Conservation (phyloP, 1,140 invertebrate genomes). For the Pachyrhynchus sulphureomaculatus region DNA sequence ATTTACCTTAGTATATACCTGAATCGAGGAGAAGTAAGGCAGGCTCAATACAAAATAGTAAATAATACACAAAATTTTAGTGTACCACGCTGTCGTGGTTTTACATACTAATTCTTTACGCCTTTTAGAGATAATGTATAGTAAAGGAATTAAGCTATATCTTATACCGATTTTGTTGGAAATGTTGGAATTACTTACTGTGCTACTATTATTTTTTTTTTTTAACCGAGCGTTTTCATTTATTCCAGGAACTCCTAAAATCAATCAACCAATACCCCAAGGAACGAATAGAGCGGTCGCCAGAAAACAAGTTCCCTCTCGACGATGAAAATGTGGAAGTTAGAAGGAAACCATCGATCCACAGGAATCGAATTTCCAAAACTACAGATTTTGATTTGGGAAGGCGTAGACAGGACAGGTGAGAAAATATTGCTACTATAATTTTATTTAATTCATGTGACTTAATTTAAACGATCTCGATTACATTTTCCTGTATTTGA, state of each 20-base stretch:
- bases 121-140: too few species aligned
- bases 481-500: too few species aligned
- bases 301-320: conserved; percentile 20
- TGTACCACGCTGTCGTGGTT: too few species aligned
- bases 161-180: too few species aligned
- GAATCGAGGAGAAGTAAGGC: too few species aligned
- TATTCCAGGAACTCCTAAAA: conserved; percentile 29
- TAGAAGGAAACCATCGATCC: conserved; percentile 13
- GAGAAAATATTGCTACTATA: neutral
- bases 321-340: conserved; percentile 19
- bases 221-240: neutral
- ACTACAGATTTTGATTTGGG: conserved; percentile 29
- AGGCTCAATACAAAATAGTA: too few species aligned
- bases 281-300: neutral
- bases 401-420: conserved; percentile 6
- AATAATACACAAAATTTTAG: too few species aligned
- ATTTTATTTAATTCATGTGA: too few species aligned
- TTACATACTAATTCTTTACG: too few species aligned
- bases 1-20: too few species aligned
- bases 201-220: neutral
- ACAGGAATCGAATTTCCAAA: conserved; percentile 21
- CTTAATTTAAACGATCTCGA: too few species aligned
- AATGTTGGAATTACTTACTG: neutral
- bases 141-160: too few species aligned
- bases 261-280: conserved; percentile 18